These are phyloP conservation scores for Apotomis betuletana DNA, from an alignment of 2,888 invertebrate genomes.

Conservation along the genomic window DNA sequence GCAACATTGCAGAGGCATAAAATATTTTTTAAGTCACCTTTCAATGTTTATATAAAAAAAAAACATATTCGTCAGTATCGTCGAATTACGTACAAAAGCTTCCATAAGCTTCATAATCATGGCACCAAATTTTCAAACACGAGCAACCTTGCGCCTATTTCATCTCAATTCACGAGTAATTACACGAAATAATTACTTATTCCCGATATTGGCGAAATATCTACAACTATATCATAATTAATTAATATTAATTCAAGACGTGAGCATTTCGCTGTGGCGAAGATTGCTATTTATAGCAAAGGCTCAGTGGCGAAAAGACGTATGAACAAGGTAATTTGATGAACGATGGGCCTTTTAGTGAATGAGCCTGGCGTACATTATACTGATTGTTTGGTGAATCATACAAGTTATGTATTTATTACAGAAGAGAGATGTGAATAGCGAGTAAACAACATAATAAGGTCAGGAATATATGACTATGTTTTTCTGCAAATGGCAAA, in stretches of 20 bases:
- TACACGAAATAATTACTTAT: background rate
- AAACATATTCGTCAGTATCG: no score
- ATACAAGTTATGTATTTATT: no score
- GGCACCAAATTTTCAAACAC: background rate
- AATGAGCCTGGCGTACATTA: background rate
- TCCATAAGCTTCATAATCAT: background rate
- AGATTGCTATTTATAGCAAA: background rate
- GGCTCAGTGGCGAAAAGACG: background rate
- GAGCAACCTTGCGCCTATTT: background rate
- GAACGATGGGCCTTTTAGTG: background rate
- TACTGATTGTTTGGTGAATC: no score
- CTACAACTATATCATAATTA: background rate
- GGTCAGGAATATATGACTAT: no score
- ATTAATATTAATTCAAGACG: background rate
- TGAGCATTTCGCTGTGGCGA: background rate
- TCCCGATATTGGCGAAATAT: background rate
- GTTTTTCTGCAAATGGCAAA: no score
- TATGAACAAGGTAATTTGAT: background rate
- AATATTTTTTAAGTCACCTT: no score
- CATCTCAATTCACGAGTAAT: background rate
- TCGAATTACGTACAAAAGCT: background rate
- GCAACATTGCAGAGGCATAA: no score
- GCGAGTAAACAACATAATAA: no score
- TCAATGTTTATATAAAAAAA: no score
- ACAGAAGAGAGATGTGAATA: no score